A percentile compares a stretch with the other conserved stretches of the same genome.
Conservation (phyloP, 2,113 vertebrate genomes). For the Probosciger aterrimus region DNA sequence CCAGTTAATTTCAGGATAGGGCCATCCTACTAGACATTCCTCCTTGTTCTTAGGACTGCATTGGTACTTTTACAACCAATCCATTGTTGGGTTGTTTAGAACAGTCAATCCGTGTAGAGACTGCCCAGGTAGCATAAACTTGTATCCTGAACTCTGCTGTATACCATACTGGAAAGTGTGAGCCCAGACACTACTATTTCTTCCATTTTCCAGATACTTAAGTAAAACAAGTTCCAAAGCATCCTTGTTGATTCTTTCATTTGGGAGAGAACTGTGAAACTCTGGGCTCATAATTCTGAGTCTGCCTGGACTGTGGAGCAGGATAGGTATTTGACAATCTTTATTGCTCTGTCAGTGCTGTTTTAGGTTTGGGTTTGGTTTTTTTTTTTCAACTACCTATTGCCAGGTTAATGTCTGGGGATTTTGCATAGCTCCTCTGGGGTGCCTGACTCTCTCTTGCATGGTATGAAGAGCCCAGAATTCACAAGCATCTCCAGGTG, state of each 20-base stretch:
- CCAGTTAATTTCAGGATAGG: not conserved
- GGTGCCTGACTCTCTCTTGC: not conserved
- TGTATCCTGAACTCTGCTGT: not conserved
- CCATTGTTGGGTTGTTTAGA: not conserved
- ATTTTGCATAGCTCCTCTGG: not conserved
- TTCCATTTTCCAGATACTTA: not conserved
- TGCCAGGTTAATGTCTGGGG: not conserved
- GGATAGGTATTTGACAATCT: not conserved
- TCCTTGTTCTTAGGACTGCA: not conserved
- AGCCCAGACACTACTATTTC: not conserved
- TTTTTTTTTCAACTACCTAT: not conserved
- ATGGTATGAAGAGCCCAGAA: not conserved
- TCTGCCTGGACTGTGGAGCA: not conserved
- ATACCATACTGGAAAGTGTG: not conserved
- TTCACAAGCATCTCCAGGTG: not conserved
- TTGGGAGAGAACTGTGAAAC: not conserved
- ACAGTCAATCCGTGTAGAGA: not conserved
- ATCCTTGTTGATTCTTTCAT: not conserved
- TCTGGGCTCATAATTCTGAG: not conserved
- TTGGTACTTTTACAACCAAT: not conserved
- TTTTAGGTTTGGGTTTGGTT: not conserved
- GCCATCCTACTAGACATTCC: not conserved
- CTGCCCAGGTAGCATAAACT: not conserved
- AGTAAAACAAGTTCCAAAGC: not conserved
- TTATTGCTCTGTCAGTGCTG: not conserved